Evolutionary conservation across 1,140 invertebrate species (phyloP).

Genomic region (Drosophila burlai): DNA sequence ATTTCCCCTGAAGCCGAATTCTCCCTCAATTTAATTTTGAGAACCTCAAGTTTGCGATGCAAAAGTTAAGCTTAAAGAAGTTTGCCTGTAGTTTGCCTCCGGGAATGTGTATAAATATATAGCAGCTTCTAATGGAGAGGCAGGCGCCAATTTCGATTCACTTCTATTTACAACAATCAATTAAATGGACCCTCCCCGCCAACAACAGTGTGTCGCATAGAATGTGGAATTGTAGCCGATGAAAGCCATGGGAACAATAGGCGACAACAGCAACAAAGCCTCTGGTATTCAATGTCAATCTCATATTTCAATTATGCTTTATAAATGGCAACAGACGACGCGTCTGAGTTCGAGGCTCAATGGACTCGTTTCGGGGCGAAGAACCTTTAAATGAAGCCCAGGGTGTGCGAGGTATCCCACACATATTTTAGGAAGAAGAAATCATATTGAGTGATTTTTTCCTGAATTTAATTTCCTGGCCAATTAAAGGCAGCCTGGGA

Average conservation of each 20-base stretch:
- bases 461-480: constrained; percentile 12
- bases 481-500: constrained; percentile 23
- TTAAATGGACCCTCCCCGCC: constrained; percentile 55
- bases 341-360: constrained; percentile 44
- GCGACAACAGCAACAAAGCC: constrained; percentile 47
- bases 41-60: neutral
- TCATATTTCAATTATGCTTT: constrained; percentile 83
- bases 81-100: neutral
- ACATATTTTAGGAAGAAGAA: constrained; percentile 14
- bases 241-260: constrained; percentile 60
- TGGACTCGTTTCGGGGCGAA: constrained; percentile 18
- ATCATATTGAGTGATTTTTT: neutral
- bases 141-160: constrained; percentile 23
- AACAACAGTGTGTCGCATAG: constrained; percentile 37
- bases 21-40: neutral
- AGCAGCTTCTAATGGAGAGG: constrained; percentile 4
- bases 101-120: constrained; percentile 26
- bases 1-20: neutral
- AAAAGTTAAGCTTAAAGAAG: constrained; percentile 11
- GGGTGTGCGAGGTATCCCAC: constrained; percentile 14
- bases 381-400: constrained; percentile 16
- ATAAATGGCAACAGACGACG: constrained; percentile 76
- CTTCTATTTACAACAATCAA: constrained; percentile 76
- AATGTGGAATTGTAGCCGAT: constrained; percentile 52
- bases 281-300: constrained; percentile 78